Conservation (phyloP, 2,113 vertebrate species). For the Bubo bubo region DNA sequence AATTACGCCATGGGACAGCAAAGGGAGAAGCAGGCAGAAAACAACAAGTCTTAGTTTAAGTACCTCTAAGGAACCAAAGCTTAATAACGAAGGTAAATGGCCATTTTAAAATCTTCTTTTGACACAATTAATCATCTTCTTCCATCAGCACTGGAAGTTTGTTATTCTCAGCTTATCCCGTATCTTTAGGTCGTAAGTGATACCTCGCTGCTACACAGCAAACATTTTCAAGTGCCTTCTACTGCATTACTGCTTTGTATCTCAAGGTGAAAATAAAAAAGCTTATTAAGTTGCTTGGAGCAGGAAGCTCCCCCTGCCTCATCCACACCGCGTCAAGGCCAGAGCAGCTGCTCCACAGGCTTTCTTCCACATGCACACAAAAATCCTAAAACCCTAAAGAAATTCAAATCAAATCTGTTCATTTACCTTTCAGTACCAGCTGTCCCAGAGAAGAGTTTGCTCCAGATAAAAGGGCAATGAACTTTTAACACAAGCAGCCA, state of each 20-base stretch:
- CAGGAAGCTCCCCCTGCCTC: neutral
- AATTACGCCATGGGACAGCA: rapidly evolving
- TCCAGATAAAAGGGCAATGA: neutral
- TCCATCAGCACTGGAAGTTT: neutral
- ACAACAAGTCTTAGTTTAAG: neutral
- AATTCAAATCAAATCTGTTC: neutral
- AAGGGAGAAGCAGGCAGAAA: neutral
- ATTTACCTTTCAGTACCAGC: neutral
- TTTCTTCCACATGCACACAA: neutral
- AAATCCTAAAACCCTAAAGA: neutral
- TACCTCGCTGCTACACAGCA: neutral
- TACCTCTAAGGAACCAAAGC: neutral
- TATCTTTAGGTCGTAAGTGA: neutral
- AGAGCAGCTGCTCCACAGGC: neutral
- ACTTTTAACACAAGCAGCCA: neutral
- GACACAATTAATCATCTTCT: neutral
- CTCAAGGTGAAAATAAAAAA: neutral
- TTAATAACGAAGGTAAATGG: neutral
- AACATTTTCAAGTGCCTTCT: neutral
- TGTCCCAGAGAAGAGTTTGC: neutral
- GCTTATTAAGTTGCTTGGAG: neutral
- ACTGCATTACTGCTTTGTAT: neutral
- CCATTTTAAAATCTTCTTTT: neutral
- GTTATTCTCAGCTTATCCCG: neutral
- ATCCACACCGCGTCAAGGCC: rapidly evolving